Evolutionary conservation across 2,797 vertebrate species (phyloP), one percentile per base, ranked within the genome.

Genomic region (Poecilia velifera): DNA sequence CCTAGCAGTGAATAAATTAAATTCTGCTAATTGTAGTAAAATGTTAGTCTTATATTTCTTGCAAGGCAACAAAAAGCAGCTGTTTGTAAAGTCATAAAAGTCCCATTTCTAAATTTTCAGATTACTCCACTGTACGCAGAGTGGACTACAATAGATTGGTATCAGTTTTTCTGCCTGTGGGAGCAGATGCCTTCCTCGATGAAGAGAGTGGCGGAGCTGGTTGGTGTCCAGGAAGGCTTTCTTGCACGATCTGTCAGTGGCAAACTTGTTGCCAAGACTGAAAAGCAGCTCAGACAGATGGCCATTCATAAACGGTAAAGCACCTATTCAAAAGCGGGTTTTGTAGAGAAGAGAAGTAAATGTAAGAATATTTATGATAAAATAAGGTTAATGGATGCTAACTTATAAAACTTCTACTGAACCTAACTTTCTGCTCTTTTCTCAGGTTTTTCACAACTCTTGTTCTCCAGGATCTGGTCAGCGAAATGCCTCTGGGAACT

Each of bases 71-170:
- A 78, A 41, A 82, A 70, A 39, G 46, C 7, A 36, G 68, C 20
- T 45, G 0, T 47, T 72, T 73, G 47, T 53, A 25, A 68, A 41
- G 8, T 41, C 18, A 66, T 20, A 31, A 39, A 51, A 68, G 22
- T 76, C 8, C 9, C 28, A 1, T 72, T 9, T 76, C 41, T 28
- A 31, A 72, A 81, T 80, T 88, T 79, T 80, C 85, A 99, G 98
- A 97, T 99, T 88, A 98, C 98, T 6, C 98, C 98, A 0, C 86
- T 99, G 78, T 98, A 97, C 39, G 97, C 97, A 31, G 97, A 99
- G 70, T 99, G 98, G 98, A 96, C 96, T 1, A 95, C 96, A 77
- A 98, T 99, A 85, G 97, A 99, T 82, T 99, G 98, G 98, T 99
- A 99, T 90, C 96, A 97, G 91, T 99, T 99, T 90, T 98, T 98